Evolutionary conservation across 2,888 invertebrate genomes (phyloP).

Genomic region (Trichopoda pennipes): DNA sequence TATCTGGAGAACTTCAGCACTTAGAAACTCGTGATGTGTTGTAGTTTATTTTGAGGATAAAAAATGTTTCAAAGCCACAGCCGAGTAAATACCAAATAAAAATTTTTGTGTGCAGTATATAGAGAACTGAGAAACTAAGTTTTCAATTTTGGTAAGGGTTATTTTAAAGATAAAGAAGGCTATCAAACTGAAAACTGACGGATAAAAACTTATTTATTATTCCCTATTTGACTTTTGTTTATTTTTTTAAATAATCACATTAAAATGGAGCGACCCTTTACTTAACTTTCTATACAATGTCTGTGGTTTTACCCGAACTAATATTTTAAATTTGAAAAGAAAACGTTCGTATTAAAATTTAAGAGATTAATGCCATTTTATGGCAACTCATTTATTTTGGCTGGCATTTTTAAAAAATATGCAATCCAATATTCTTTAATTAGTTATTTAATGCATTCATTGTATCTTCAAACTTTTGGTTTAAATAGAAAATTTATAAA

Average conservation of each 20-base stretch:
- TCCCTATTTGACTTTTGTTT: too few species aligned
- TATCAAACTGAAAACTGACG: too few species aligned
- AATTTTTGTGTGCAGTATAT: too few species aligned
- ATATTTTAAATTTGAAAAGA: slow-evolving; percentile 36
- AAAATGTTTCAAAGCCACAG: too few species aligned
- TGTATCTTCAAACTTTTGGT: not conserved
- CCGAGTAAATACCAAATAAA: too few species aligned
- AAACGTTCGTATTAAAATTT: slow-evolving; percentile 46
- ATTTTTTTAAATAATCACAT: not conserved
- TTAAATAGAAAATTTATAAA: slow-evolving; percentile 1
- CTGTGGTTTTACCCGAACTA: slow-evolving; percentile 41
- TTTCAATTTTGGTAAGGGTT: too few species aligned
- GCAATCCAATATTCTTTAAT: slow-evolving; percentile 50
- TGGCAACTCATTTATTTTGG: slow-evolving; percentile 49
- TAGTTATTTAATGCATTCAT: slow-evolving; percentile 41
- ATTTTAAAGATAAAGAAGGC: too few species aligned
- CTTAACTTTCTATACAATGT: slow-evolving; percentile 5
- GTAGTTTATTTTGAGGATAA: too few species aligned
- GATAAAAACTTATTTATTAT: too few species aligned
- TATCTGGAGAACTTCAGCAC: too few species aligned
- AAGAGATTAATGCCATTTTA: slow-evolving; percentile 57
- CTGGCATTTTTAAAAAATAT: slow-evolving; percentile 40
- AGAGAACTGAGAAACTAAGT: too few species aligned
- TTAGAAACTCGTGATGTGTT: too few species aligned
- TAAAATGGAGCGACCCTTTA: slow-evolving; percentile 7